Evolutionary conservation across 1,140 invertebrate genomes (phyloP).

Genomic region (Eubasilissa regina): DNA sequence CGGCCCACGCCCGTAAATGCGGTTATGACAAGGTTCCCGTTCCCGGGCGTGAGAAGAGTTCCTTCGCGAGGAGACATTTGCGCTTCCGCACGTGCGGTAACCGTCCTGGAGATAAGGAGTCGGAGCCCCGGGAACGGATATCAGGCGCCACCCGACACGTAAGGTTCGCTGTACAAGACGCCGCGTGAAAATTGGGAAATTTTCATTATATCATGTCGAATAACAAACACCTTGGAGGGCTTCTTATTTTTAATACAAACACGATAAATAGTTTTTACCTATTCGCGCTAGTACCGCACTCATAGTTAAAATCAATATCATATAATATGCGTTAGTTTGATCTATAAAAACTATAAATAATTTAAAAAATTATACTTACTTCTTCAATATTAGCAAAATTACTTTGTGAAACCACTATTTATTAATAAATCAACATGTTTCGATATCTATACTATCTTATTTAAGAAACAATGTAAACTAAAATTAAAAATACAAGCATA

Average conservation of each 20-base stretch:
- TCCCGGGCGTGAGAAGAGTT: not conserved
- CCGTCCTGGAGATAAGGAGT: slow-evolving; percentile 44
- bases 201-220: slow-evolving; percentile 4
- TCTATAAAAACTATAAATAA: too few relatives aligned
- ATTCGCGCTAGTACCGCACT: not conserved
- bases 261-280: not conserved
- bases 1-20: not conserved
- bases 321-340: too few relatives aligned
- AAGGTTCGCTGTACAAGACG: not conserved
- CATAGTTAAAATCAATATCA: too few relatives aligned
- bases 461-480: too few relatives aligned
- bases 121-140: slow-evolving; percentile 16
- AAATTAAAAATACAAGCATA: too few relatives aligned
- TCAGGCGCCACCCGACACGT: slow-evolving; percentile 7
- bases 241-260: slow-evolving; percentile 1
- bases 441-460: too few relatives aligned
- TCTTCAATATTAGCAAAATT: too few relatives aligned
- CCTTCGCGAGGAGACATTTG: slow-evolving; percentile 38
- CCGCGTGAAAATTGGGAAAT: not conserved
- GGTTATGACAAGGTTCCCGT: not conserved
- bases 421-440: too few relatives aligned
- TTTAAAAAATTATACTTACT: too few relatives aligned
- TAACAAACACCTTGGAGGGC: not conserved
- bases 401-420: too few relatives aligned
- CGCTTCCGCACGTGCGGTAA: slow-evolving; percentile 49